Percentiles rank a stretch among this genome's conserved stretches.
Conservation (phyloP, 2,797 vertebrate genomes). For the Bradypodion pumilum region DNA sequence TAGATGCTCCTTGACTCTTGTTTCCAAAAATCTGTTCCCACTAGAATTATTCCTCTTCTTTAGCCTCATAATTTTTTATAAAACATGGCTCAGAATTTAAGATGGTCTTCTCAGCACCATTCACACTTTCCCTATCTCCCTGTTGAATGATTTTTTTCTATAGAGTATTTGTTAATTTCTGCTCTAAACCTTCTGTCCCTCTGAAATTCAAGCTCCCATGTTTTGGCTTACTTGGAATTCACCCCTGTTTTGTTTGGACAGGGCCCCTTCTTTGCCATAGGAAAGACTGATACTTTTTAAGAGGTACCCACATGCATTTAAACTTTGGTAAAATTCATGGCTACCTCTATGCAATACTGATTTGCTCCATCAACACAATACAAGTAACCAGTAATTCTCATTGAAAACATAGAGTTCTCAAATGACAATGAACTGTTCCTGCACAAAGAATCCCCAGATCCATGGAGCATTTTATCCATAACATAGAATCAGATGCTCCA, state of each 20-base stretch:
- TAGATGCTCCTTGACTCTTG: not conserved
- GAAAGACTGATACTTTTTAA: too few relatives aligned
- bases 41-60: not conserved
- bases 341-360: too few relatives aligned
- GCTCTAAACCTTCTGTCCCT: not conserved
- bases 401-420: too few relatives aligned
- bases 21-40: not conserved
- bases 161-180: not conserved
- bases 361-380: too few relatives aligned
- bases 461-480: too few relatives aligned
- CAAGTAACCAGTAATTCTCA: too few relatives aligned
- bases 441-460: too few relatives aligned
- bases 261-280: not conserved
- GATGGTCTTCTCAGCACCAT: not conserved
- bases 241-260: not conserved
- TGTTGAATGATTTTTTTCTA: not conserved
- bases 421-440: too few relatives aligned
- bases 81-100: not conserved
- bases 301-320: too few relatives aligned
- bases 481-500: not conserved
- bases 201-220: not conserved
- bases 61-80: not conserved
- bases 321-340: too few relatives aligned
- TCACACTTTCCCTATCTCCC: not conserved
- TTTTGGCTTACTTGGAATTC: not conserved